Percentiles rank a stretch among this genome's conserved stretches.
These are phyloP conservation scores for Heteractis magnifica DNA, from an alignment of 92 coral and sea anemone species.

Conservation along the genomic window DNA sequence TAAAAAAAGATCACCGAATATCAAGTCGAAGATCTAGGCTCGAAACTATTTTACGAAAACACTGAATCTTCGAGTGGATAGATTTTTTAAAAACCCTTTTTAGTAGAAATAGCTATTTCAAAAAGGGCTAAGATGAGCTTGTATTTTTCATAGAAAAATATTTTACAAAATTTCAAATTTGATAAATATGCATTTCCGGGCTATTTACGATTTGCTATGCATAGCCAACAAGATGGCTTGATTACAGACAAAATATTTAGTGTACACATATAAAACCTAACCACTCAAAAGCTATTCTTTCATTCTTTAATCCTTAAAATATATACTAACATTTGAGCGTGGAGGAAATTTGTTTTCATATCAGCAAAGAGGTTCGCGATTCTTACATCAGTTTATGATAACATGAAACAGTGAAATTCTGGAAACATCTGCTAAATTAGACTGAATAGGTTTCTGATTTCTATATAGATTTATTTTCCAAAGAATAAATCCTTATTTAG, in stretches of 20 bases:
- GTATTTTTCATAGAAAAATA: background rate
- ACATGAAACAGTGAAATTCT: background rate
- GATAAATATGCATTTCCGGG: conserved; percentile 8
- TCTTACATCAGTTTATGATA: background rate
- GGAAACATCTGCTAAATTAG: background rate
- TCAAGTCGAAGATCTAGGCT: conserved; percentile 1
- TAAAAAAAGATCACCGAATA: conserved; percentile 26
- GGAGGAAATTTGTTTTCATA: no score
- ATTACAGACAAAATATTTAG: background rate
- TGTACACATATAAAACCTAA: background rate
- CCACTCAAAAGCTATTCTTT: background rate
- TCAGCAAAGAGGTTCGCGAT: background rate
- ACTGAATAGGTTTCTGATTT: background rate
- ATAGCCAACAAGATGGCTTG: background rate
- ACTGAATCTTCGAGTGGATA: conserved; percentile 3
- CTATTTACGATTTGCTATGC: background rate
- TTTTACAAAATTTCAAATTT: background rate
- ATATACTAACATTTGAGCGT: background rate
- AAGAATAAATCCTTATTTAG: background rate
- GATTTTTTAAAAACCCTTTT: background rate
- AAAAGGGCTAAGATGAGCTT: background rate
- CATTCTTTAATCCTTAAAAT: background rate
- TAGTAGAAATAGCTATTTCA: background rate
- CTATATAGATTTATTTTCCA: background rate
- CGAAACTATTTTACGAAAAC: conserved; percentile 3